Evolutionary conservation across 30 jellyfish, hydroid and myxozoan genomes (phyloP).

Genomic region (Aurelia aurita complex sp. Pacific): DNA sequence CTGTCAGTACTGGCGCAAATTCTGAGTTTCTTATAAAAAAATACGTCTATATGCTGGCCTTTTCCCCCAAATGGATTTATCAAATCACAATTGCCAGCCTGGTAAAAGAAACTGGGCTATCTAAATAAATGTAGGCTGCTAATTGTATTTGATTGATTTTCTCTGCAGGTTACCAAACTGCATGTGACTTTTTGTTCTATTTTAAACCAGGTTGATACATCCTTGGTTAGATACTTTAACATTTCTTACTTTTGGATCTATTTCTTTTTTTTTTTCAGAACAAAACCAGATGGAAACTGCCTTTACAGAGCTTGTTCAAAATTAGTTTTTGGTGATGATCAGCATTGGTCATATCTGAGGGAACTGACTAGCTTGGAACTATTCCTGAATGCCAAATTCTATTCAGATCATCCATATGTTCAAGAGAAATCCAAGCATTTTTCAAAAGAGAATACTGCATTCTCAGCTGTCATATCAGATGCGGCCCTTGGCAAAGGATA

Average conservation of each 20-base stretch:
- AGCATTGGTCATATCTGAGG: constrained; percentile 2
- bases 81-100: too few species aligned
- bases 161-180: too few species aligned
- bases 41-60: too few species aligned
- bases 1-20: too few species aligned
- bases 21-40: too few species aligned
- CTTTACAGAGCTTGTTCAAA: neutral
- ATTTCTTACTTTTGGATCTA: neutral
- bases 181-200: too few species aligned
- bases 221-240: neutral
- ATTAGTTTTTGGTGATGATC: neutral
- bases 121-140: too few species aligned
- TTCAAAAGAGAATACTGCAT: neutral
- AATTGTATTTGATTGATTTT: too few species aligned
- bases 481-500: constrained; percentile 15
- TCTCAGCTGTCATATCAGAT: constrained; percentile 2
- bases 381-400: neutral
- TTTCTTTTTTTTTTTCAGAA: neutral
- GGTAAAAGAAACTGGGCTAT: too few species aligned
- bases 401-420: constrained; percentile 7
- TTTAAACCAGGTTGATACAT: too few species aligned
- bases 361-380: constrained; percentile 18
- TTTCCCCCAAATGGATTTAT: too few species aligned
- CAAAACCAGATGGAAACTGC: neutral
- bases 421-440: constrained; percentile 2